Conservation (phyloP, 2,113 vertebrate species). For the Gadus chalcogrammus region DNA sequence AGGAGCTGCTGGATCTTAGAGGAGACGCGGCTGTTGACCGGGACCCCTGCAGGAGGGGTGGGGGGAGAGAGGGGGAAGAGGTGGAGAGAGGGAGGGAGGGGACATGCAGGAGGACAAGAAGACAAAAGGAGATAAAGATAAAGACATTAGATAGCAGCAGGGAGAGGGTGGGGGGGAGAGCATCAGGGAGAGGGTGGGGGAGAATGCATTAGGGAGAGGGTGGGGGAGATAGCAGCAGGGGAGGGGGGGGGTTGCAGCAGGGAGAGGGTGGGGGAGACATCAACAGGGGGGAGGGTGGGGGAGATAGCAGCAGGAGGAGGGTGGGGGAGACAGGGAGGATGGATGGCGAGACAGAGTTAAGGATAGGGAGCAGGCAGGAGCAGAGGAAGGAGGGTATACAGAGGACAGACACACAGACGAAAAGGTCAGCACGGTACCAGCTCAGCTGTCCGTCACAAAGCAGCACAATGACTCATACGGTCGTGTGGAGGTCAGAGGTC, state of each 20-base stretch:
- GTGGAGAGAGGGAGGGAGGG: too few relatives aligned
- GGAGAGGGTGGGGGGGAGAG: neutral
- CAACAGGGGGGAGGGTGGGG: too few relatives aligned
- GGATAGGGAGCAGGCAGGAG: conserved; percentile 22
- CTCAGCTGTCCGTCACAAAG: conserved; percentile 40
- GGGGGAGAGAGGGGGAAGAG: too few relatives aligned
- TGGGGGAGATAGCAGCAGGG: neutral
- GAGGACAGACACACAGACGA: conserved; percentile 10
- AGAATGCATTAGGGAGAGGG: neutral
- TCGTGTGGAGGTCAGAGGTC: conserved; percentile 38
- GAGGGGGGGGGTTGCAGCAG: too few relatives aligned
- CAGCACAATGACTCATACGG: conserved; percentile 28
- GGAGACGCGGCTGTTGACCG: conserved; percentile 93
- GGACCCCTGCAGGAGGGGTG: conserved; percentile 78
- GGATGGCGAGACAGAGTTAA: conserved; percentile 28
- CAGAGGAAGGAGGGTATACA: neutral
- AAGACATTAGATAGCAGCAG: too few relatives aligned
- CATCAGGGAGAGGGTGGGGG: neutral
- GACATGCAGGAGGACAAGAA: too few relatives aligned
- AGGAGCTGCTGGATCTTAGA: conserved; percentile 98
- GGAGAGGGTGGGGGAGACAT: neutral
- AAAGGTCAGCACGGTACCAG: conserved; percentile 44
- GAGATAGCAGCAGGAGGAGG: neutral
- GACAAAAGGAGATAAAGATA: too few relatives aligned
- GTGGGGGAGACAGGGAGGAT: conserved; percentile 1